Conservation (phyloP, 2,888 invertebrate genomes). For the Agrotis puta region DNA sequence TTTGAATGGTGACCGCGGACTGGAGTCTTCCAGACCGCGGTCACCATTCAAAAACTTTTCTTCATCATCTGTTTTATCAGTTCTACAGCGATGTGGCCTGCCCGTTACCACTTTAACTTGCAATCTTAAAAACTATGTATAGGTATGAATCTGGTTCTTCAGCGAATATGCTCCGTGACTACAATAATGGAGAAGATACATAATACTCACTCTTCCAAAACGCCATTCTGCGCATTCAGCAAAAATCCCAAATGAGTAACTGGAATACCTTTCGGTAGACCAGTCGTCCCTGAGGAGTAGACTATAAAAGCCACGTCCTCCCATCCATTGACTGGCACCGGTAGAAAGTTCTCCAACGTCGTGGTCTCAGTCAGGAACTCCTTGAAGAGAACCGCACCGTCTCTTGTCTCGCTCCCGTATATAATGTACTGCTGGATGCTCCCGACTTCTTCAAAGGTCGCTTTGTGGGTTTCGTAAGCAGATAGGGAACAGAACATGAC, state of each 20-base stretch:
- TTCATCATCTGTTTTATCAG: too few relatives aligned
- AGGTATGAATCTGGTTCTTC: too few relatives aligned
- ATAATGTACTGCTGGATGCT: constrained; percentile 57
- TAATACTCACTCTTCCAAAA: constrained; percentile 47
- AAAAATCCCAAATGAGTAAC: constrained; percentile 65
- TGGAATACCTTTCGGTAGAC: constrained; percentile 70
- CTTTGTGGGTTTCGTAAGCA: constrained; percentile 55
- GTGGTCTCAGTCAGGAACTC: constrained; percentile 58
- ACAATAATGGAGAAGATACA: too few relatives aligned
- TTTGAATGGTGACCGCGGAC: too few relatives aligned
- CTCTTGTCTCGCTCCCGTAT: constrained; percentile 49
- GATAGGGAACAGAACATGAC: constrained; percentile 67
- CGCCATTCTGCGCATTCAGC: constrained; percentile 17
- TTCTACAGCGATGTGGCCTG: too few relatives aligned
- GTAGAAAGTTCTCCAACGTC: constrained; percentile 55
- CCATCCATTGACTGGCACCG: constrained; percentile 65
- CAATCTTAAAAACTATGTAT: too few relatives aligned
- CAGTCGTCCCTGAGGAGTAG: constrained; percentile 73
- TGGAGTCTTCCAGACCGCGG: too few relatives aligned
- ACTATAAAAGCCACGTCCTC: constrained; percentile 61
- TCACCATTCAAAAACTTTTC: too few relatives aligned
- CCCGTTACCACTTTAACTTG: too few relatives aligned
- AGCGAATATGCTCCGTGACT: too few relatives aligned
- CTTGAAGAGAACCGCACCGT: constrained; percentile 47
- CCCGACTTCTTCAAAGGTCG: constrained; percentile 30